These are phyloP conservation scores for Zaprionus bogoriensis DNA, from an alignment of 2,888 invertebrate species.

Conservation along the genomic window DNA sequence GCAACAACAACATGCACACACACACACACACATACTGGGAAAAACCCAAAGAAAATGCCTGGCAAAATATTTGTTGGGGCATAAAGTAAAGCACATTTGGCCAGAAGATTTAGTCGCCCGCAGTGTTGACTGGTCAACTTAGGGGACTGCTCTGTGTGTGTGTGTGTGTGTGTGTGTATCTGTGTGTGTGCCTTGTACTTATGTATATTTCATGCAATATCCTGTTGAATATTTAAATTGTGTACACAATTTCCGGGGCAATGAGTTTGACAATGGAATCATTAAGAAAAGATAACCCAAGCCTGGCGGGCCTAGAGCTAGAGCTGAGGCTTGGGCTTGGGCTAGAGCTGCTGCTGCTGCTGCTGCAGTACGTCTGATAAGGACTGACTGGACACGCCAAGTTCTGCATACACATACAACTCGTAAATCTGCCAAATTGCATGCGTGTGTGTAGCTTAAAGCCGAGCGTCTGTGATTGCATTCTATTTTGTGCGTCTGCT, in stretches of 20 bases:
- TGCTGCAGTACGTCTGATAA: slow-evolving; percentile 55
- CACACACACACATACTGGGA: not conserved
- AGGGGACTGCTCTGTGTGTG: slow-evolving; percentile 15
- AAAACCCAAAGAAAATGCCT: slow-evolving; percentile 17
- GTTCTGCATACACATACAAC: slow-evolving; percentile 37
- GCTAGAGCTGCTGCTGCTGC: slow-evolving; percentile 5
- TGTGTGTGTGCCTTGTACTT: slow-evolving; percentile 29
- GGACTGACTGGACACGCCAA: slow-evolving; percentile 45
- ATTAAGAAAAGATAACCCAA: slow-evolving; percentile 68
- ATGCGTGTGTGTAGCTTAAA: slow-evolving; percentile 16
- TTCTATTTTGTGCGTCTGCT: slow-evolving; percentile 46
- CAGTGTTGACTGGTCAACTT: slow-evolving; percentile 49
- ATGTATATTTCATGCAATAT: slow-evolving; percentile 71
- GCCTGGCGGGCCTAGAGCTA: slow-evolving; percentile 1
- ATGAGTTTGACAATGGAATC: slow-evolving; percentile 74
- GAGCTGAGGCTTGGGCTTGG: no score
- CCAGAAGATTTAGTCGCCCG: slow-evolving; percentile 63
- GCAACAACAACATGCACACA: not conserved
- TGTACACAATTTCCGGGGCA: slow-evolving; percentile 73
- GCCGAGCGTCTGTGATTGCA: slow-evolving; percentile 44
- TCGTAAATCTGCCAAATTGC: slow-evolving; percentile 33
- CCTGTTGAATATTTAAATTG: slow-evolving; percentile 77
- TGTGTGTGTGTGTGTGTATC: slow-evolving; percentile 14
- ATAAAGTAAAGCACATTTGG: slow-evolving; percentile 55
- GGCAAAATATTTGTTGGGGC: slow-evolving; percentile 28